Percentiles rank a stretch among this genome's conserved stretches.
phyloP scores from a whole-genome alignment of 2,888 invertebrate genomes.

The Heliconius hortense region DNA sequence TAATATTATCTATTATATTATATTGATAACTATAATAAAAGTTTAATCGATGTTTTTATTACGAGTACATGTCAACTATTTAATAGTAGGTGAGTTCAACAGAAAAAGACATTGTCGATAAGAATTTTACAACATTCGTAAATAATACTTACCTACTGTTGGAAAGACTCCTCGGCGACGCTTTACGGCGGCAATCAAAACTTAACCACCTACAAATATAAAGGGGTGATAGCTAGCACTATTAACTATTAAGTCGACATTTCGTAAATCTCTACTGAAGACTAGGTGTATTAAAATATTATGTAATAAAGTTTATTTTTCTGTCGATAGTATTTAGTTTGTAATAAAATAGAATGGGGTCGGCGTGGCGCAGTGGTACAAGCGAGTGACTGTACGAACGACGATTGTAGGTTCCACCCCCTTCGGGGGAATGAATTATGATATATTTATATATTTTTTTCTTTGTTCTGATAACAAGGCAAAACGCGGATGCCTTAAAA shows the following conservation, averaged over 20 bases:
- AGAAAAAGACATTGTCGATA: background rate
- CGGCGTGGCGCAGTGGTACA: too few species aligned
- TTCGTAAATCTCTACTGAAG: background rate
- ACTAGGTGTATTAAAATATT: background rate
- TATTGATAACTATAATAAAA: too few species aligned
- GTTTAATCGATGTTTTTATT: background rate
- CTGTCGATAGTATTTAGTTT: too few species aligned
- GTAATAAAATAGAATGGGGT: too few species aligned
- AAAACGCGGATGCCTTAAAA: too few species aligned
- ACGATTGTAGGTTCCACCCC: too few species aligned
- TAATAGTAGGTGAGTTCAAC: background rate
- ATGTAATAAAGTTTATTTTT: too few species aligned
- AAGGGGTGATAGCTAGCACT: conserved; percentile 3
- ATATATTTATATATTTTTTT: too few species aligned
- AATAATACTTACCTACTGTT: background rate
- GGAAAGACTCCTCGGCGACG: conserved; percentile 10
- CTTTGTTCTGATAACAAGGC: too few species aligned
- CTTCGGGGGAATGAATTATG: too few species aligned
- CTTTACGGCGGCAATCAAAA: conserved; percentile 13
- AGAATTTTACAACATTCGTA: background rate
- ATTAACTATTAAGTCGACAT: background rate
- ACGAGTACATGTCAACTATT: background rate
- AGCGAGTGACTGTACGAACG: too few species aligned
- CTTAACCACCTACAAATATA: conserved; percentile 4
- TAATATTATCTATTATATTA: too few species aligned